Conservation (phyloP, 2,888 invertebrate species). For the Acronicta psi region DNA sequence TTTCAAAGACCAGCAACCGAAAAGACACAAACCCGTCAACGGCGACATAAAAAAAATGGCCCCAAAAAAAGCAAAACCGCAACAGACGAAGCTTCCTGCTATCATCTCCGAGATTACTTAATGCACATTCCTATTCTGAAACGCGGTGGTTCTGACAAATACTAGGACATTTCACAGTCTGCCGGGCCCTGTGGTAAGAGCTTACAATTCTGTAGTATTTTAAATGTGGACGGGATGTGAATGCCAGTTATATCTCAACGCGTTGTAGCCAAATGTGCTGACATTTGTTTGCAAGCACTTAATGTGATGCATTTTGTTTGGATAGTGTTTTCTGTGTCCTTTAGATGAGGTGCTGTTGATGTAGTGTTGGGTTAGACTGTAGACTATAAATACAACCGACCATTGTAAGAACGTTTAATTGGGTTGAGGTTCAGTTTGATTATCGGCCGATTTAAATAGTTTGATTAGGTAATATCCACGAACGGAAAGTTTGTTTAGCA, state of each 20-base stretch:
- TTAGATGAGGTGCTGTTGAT: conserved; percentile 25
- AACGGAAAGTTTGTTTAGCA: too few species aligned
- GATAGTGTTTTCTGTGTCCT: conserved; percentile 24
- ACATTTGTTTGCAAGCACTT: conserved; percentile 52
- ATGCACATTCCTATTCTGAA: conserved; percentile 59
- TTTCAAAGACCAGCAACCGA: too few species aligned
- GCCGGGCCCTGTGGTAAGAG: conserved; percentile 74
- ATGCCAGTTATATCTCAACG: conserved; percentile 62
- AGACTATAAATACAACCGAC: too few species aligned
- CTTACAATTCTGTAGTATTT: conserved; percentile 65
- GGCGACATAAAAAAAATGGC: not conserved
- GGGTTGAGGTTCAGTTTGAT: too few species aligned
- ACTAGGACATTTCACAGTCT: conserved; percentile 85
- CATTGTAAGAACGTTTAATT: too few species aligned
- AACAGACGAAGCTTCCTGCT: conserved; percentile 55
- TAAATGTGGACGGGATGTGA: conserved; percentile 55
- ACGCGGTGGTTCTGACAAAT: conserved; percentile 73
- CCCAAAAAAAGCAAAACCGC: conserved; percentile 30
- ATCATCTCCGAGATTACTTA: conserved; percentile 57
- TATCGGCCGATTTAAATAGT: too few species aligned
- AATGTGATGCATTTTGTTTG: conserved; percentile 51
- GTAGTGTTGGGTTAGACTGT: too few species aligned
- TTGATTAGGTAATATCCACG: too few species aligned
- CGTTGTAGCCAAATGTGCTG: conserved; percentile 55
- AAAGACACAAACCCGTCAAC: too few species aligned